A percentile compares a stretch with the other conserved stretches of the same genome.
Evolutionary conservation across 1,140 invertebrate genomes (phyloP).

Genomic region (Diplogasteroides magnus): DNA sequence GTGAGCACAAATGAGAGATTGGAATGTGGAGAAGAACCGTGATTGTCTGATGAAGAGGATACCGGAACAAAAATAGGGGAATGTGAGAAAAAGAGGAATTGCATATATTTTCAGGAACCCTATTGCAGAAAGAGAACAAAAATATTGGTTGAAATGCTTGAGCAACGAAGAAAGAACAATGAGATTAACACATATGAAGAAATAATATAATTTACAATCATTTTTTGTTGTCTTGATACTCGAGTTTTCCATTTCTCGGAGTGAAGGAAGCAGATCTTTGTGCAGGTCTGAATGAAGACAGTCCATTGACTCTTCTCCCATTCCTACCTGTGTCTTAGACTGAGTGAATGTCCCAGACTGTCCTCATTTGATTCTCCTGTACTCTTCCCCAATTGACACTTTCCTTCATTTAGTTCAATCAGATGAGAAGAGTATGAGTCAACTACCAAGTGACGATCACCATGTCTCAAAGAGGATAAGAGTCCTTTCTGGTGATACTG

Average conservation of each 20-base stretch:
- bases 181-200: too few species aligned
- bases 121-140: too few species aligned
- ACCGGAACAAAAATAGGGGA: too few species aligned
- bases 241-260: constrained; percentile 24
- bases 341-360: neutral
- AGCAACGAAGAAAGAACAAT: too few species aligned
- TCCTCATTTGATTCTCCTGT: neutral
- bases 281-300: constrained; percentile 8
- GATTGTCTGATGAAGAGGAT: too few species aligned
- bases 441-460: constrained; percentile 8
- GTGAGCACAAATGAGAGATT: too few species aligned
- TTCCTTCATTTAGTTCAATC: neutral
- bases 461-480: constrained; percentile 16
- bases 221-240: constrained; percentile 1
- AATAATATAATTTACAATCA: too few species aligned
- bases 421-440: constrained; percentile 2
- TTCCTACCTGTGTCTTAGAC: constrained; percentile 2
- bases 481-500: too few species aligned
- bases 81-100: too few species aligned
- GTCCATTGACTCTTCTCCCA: constrained; percentile 8
- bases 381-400: neutral
- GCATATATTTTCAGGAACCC: too few species aligned
- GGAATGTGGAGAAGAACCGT: too few species aligned
- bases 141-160: too few species aligned
- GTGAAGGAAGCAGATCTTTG: constrained; percentile 25